phyloP scores from a whole-genome alignment of 92 coral and sea anemone genomes.

The Micromussa lordhowensis region DNA sequence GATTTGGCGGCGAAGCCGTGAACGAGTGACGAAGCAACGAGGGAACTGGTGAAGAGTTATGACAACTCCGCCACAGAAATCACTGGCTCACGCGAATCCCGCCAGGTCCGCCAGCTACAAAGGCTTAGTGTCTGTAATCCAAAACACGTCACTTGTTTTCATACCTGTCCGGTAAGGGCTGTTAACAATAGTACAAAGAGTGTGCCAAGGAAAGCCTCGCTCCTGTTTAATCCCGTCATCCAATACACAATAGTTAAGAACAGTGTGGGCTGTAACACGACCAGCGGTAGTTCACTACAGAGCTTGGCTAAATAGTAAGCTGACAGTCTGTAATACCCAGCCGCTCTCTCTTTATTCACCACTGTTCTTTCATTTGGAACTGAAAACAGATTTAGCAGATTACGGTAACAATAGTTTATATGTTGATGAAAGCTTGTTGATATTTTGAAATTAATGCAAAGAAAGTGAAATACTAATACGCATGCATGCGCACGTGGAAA shows the following conservation, averaged over 20 bases:
- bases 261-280: constrained; percentile 75
- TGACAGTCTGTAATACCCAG: constrained; percentile 96
- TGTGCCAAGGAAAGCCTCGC: constrained; percentile 80
- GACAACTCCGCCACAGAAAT: no score
- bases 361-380: constrained; percentile 91
- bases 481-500: not conserved
- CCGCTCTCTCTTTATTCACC: constrained; percentile 88
- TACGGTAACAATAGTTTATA: not conserved
- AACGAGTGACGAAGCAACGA: no score
- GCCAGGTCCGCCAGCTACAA: no score
- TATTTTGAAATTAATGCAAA: not conserved
- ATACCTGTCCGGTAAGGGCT: constrained; percentile 81
- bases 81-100: no score
- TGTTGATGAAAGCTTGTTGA: no score
- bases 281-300: constrained; percentile 88
- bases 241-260: constrained; percentile 82
- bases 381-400: constrained; percentile 5
- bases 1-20: no score
- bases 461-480: not conserved
- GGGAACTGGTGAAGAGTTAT: no score
- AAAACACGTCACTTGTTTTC: not conserved
- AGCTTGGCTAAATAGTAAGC: constrained; percentile 91
- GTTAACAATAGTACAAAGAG: constrained; percentile 65
- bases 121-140: no score
- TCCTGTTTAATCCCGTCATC: constrained; percentile 86